Base-by-base conservation (phyloP, 2,888 invertebrate species). In the Andrena hattorfiana region DNA sequence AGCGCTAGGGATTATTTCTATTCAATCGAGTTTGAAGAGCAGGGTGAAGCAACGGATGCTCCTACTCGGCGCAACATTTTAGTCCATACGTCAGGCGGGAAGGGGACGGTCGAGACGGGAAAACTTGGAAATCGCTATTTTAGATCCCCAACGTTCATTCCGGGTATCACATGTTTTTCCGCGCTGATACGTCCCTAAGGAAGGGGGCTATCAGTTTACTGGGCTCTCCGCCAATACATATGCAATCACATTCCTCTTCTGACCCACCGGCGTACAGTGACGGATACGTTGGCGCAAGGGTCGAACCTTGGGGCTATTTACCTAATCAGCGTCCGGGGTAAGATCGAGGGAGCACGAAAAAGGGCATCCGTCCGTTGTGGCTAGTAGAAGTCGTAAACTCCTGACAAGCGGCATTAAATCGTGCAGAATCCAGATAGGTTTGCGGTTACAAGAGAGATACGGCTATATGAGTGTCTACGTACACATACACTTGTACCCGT, bases 281-380 rank as follows among this genome's bases (percentile, higher is more conserved):
- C 86, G 81, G 76, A 87, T 86, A 79, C 66, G 62, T 42, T 62
- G 77, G 68, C 66, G 80, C 42, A 42, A 72, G 84, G 82, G 80
- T 83, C 84, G 77, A 67, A 64, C 83, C 85, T 78, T 81, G 60
- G 63, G 85, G 86, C 87, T 91, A 89, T 91, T 90, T 90, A 89
- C 88, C 85, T 89, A 90, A 90, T 90, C 89, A 90, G 88, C 86
- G 85, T 87, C 81, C 81, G 51, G 77, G 78, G 84, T 51, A 78
- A 73, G 64, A 76, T 70, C 73, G 75, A 66, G 81, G 74, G 78
- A 66, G 66, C 77, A 70, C 42, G 77, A 70, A 85, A 81, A 81
- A 71, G 74, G 75, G 77, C 76, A 85, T 85, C 64, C 73, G 81
- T 78, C 74, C 75, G 73, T 72, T 78, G 84, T 23, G 81, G 75